Base-by-base conservation (phyloP, 2,888 invertebrate genomes). In the Pantelozetes paolii region DNA sequence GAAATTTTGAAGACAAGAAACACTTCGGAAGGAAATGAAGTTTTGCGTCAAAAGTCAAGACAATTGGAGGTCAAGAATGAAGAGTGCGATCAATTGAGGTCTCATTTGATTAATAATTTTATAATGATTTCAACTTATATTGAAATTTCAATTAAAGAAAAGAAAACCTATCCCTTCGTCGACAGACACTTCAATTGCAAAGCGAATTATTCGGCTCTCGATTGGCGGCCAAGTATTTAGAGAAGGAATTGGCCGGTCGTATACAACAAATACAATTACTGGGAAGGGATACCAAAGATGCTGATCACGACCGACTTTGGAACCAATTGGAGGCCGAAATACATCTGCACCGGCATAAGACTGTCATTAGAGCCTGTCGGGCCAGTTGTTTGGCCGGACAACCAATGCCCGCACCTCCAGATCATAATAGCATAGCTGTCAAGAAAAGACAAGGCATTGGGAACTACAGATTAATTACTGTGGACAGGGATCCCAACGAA, bases 241-340 rank as follows among this genome's bases (percentile, higher is more conserved):
- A 93, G 82, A 92, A 92, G 81, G 91, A 91, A 81, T 82, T 91
- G 75, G 90, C 91, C 42, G 86, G 86, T 76, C 86, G 91, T 79
- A 92, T 92, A 83, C 92, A 92, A 81, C 92, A 92, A 83, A 85
- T 92, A 77, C 92, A 92, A 81, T 83, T 92, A 71, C 84, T 93
- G 77, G 90, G 88, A 15, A 84, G 90, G 40, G 91, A 91, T 81
- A 89, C 91, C 89, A 86, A 89, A 57, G 88, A 90, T 1, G 88
- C 89, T 77, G 86, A 91, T 54, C 86, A 91, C 79, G 90, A 91
- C 81, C 89, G 90, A 67, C 83, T 92, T 8, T 89, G 89, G 89
- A 85, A 90, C 77, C 88, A 92, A 85, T 85, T 92, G 79, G 92
- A 92, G 81, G 90, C 91, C 0, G 92, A 92, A 84, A 92, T 92